Conservation (phyloP, 2,797 vertebrate genomes). For the Chelidonichthys spinosus region DNA sequence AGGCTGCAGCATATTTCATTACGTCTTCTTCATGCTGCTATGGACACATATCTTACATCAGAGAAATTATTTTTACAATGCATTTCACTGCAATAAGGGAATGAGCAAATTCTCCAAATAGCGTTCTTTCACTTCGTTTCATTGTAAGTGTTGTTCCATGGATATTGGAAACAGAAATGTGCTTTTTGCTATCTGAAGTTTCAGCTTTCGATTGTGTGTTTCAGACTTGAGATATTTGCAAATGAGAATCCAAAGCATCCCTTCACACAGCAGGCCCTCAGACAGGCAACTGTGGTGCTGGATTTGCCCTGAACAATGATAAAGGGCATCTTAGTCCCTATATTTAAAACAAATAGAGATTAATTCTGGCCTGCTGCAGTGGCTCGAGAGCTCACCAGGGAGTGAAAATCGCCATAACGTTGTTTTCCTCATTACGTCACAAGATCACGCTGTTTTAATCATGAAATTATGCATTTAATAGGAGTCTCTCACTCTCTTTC, state of each 20-base stretch:
- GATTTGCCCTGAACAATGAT: slow-evolving; percentile 18
- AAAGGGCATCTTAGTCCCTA: slow-evolving; percentile 12
- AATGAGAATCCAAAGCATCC: slow-evolving; percentile 31
- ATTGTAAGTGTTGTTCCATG: not conserved
- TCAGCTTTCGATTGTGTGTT: slow-evolving; percentile 17
- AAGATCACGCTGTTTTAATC: too few relatives aligned
- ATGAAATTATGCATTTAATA: too few relatives aligned
- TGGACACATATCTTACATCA: slow-evolving; percentile 11
- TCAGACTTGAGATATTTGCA: slow-evolving; percentile 28
- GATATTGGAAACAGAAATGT: not conserved
- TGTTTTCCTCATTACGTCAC: too few relatives aligned
- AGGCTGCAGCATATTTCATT: slow-evolving; percentile 8
- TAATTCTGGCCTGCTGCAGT: slow-evolving; percentile 1
- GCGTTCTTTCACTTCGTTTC: slow-evolving; percentile 10
- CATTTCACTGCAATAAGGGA: slow-evolving; percentile 4
- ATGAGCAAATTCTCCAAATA: slow-evolving; percentile 13
- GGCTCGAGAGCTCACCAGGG: not conserved
- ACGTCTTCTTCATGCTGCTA: slow-evolving; percentile 4
- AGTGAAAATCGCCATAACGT: not conserved
- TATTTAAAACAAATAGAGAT: slow-evolving; percentile 28
- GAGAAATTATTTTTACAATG: slow-evolving; percentile 2
- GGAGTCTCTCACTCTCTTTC: too few relatives aligned
- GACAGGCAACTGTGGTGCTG: slow-evolving; percentile 12
- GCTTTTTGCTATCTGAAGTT: slow-evolving; percentile 18
- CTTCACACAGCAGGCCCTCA: slow-evolving; percentile 26